Conservation (phyloP, 2,888 invertebrate species). For the Apamea crenata region DNA sequence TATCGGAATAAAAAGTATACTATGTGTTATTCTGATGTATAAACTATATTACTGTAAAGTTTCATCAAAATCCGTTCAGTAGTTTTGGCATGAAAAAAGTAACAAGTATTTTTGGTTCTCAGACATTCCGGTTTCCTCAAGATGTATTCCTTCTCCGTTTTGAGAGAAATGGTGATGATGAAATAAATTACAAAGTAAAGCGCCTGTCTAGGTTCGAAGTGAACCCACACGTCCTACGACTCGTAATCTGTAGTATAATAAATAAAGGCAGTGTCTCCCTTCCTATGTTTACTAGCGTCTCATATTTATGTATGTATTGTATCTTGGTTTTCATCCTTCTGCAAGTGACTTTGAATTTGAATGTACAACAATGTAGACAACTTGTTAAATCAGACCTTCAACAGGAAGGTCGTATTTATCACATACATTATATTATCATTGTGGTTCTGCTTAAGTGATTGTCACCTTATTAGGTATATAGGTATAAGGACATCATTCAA, state of each 20-base stretch:
- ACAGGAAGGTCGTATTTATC: conserved; percentile 29
- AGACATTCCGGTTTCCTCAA: background rate
- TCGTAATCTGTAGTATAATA: background rate
- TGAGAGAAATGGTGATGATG: no score
- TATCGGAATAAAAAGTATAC: no score
- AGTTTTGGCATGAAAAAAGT: no score
- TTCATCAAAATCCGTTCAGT: no score
- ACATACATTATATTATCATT: conserved; percentile 9
- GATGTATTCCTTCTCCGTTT: no score
- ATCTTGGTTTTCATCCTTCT: conserved; percentile 36
- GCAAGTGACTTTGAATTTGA: conserved; percentile 36
- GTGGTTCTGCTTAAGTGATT: background rate
- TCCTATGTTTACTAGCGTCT: background rate
- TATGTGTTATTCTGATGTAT: no score
- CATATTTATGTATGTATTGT: conserved; percentile 26
- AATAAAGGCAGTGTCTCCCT: background rate
- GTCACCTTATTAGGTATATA: background rate
- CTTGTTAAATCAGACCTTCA: conserved; percentile 39
- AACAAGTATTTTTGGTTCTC: background rate
- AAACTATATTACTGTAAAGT: no score
- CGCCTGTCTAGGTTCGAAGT: no score
- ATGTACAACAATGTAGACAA: conserved; percentile 39
- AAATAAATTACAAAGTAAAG: background rate
- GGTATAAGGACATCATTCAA: background rate
- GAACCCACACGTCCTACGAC: background rate